A percentile compares a stretch with the other conserved stretches of the same genome.
phyloP scores from a whole-genome alignment of 2,113 vertebrate species.

The Aegithalos caudatus region DNA sequence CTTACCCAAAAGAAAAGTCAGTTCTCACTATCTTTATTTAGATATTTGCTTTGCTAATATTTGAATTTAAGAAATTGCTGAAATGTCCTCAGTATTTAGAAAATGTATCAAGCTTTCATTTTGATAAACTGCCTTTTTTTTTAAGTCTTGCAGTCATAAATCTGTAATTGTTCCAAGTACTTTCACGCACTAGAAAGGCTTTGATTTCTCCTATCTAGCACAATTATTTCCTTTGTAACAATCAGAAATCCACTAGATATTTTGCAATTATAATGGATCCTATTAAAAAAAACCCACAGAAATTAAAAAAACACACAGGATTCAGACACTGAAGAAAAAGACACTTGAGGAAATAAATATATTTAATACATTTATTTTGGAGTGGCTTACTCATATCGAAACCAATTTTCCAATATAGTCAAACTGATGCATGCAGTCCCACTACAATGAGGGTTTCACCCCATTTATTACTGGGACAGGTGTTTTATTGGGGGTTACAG shows the following conservation, averaged over 20 bases:
- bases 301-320: background rate
- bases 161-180: background rate
- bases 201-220: background rate
- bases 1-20: background rate
- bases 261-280: background rate
- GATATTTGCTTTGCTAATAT: background rate
- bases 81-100: background rate
- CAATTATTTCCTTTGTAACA: constrained; percentile 1
- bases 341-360: background rate
- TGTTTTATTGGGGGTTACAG: background rate
- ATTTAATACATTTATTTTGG: background rate
- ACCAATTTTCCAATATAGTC: background rate
- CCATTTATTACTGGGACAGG: background rate
- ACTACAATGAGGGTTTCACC: background rate
- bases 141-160: background rate
- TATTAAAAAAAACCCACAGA: background rate
- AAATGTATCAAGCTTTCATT: background rate
- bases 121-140: background rate
- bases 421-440: background rate
- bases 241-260: background rate
- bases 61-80: background rate
- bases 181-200: background rate
- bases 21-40: background rate
- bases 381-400: background rate
- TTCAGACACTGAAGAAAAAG: background rate